A percentile compares a stretch with the other conserved stretches of the same genome.
phyloP scores from a whole-genome alignment of 2,888 invertebrate species.

The Nemotelus pantherinus region DNA sequence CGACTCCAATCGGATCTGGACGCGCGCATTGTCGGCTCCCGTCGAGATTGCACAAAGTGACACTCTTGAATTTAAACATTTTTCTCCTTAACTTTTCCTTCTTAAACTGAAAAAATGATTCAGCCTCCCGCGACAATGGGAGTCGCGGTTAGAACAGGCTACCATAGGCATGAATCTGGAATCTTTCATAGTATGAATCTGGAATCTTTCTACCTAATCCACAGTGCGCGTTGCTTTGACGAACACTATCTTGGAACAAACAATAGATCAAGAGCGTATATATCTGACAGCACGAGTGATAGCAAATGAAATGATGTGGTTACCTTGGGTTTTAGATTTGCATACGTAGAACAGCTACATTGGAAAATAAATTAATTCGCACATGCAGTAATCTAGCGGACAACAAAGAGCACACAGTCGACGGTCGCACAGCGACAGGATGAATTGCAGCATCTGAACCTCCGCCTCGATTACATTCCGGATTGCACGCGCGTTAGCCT shows the following conservation, averaged over 20 bases:
- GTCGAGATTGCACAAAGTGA: slow-evolving; percentile 21
- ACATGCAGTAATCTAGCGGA: slow-evolving; percentile 6
- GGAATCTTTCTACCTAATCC: too few species aligned
- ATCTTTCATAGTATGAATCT: too few species aligned
- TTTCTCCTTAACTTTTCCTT: too few species aligned
- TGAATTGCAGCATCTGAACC: background rate
- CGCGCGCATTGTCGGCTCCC: background rate
- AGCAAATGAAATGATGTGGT: too few species aligned
- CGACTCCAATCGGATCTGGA: background rate
- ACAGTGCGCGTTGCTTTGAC: too few species aligned
- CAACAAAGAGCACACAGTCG: slow-evolving; percentile 18
- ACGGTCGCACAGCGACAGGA: slow-evolving; percentile 12
- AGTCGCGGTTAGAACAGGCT: too few species aligned
- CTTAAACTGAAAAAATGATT: too few species aligned
- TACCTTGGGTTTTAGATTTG: slow-evolving; percentile 26
- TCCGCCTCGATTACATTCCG: background rate
- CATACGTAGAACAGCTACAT: slow-evolving; percentile 21
- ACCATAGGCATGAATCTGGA: too few species aligned
- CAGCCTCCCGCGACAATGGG: too few species aligned
- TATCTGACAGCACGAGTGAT: too few species aligned
- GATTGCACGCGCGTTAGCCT: slow-evolving; percentile 12
- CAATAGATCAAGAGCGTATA: too few species aligned
- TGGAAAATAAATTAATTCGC: background rate
- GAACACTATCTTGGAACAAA: too few species aligned
- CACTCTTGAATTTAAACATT: slow-evolving; percentile 24